A percentile compares a stretch with the other conserved stretches of the same genome.
phyloP scores from a whole-genome alignment of 2,888 invertebrate genomes.

The Limnephilus auricula region DNA sequence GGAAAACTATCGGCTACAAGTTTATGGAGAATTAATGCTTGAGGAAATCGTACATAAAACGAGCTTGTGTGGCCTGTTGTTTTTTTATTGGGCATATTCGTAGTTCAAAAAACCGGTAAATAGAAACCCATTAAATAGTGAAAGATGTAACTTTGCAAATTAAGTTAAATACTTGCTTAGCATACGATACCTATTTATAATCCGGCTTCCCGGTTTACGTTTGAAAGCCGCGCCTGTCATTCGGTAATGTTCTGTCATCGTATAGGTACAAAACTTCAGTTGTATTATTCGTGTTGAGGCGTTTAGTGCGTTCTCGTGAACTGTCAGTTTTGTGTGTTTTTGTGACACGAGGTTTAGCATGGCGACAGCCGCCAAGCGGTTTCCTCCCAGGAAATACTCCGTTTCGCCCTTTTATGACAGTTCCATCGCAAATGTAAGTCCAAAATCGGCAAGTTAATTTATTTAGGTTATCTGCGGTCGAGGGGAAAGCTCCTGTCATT shows the following conservation, averaged over 20 bases:
- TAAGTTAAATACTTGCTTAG: constrained; percentile 53
- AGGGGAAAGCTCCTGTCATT: neutral
- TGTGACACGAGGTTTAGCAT: constrained; percentile 56
- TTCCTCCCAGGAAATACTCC: constrained; percentile 65
- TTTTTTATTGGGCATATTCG: neutral
- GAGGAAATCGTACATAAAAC: constrained; percentile 8
- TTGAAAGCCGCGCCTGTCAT: constrained; percentile 46
- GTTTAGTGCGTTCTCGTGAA: constrained; percentile 55
- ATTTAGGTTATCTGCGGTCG: constrained; percentile 35
- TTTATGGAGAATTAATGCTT: neutral
- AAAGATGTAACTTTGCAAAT: constrained; percentile 50
- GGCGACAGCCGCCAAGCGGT: constrained; percentile 57
- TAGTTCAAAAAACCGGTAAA: neutral
- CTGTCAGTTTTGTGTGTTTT: constrained; percentile 56
- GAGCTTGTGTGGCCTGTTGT: neutral
- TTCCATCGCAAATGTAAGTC: constrained; percentile 59
- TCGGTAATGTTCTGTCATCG: constrained; percentile 26
- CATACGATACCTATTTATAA: constrained; percentile 29
- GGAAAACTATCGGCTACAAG: neutral
- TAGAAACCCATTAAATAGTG: constrained; percentile 26
- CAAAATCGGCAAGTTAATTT: neutral
- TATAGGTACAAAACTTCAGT: constrained; percentile 58
- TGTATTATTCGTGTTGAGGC: constrained; percentile 52
- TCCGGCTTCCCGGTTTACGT: constrained; percentile 53
- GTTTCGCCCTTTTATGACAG: constrained; percentile 62